Conservation (phyloP, 2,888 invertebrate genomes). For the Herminia tarsipennalis region DNA sequence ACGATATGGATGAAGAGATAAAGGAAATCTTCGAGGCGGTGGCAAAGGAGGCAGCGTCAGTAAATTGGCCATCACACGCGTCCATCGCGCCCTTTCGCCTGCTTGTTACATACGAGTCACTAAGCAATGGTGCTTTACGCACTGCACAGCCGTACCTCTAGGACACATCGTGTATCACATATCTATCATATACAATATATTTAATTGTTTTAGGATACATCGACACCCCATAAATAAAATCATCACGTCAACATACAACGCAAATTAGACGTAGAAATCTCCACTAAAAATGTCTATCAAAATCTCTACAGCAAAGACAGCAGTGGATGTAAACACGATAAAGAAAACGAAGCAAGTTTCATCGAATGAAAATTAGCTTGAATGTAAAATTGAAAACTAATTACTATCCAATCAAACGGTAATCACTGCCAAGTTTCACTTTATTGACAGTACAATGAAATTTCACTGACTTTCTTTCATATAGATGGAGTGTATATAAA, state of each 20-base stretch:
- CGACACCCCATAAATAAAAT: too few species aligned
- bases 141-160: slow-evolving; percentile 44
- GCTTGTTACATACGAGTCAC: slow-evolving; percentile 44
- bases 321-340: neutral
- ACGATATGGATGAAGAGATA: slow-evolving; percentile 74
- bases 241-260: too few species aligned
- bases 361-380: neutral
- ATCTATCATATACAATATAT: slow-evolving; percentile 7
- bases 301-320: neutral
- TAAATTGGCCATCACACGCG: slow-evolving; percentile 77
- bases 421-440: slow-evolving; percentile 17
- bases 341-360: neutral
- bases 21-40: slow-evolving; percentile 65
- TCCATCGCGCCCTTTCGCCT: slow-evolving; percentile 67
- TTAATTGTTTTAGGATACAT: slow-evolving; percentile 20
- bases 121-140: slow-evolving; percentile 40
- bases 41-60: slow-evolving; percentile 78
- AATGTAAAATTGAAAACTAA: neutral
- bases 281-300: neutral
- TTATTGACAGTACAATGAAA: neutral
- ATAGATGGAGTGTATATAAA: neutral
- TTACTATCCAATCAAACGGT: neutral
- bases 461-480: neutral
- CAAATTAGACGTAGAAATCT: too few species aligned
- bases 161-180: slow-evolving; percentile 14